Evolutionary conservation across 2,113 vertebrate species (phyloP), one percentile per base, ranked within the genome.

Genomic region (Hippopotamus amphibius): DNA sequence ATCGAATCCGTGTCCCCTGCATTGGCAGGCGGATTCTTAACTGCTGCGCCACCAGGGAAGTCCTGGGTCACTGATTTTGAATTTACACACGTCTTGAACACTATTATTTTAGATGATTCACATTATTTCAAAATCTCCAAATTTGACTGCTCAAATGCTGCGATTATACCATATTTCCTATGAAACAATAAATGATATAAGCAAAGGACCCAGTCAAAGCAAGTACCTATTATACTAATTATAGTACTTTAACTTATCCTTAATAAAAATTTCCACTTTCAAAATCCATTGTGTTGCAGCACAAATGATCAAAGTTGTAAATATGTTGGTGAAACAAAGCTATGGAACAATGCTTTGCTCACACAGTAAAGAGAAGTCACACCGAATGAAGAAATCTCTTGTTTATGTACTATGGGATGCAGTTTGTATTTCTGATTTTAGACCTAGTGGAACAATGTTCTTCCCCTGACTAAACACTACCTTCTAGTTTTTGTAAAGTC

Each of bases 181-280:
- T 86, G 48, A 94, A 96, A 90, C 12, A 90, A 30, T 68, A 95
- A 94, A 33, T 92, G 79, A 88, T 89, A 82, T 55, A 95, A 68
- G 6, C 68, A 93, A 72, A 65, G 24, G 53, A 86, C 21, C 22
- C 5, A 86, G 48, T 96, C 71, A 89, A 63, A 74, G 6, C 2
- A 65, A 19, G 83, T 33, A n/a, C 66, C 21, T 86, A 30, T 68
- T 90, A n/a, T 11, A 66, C 22, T 89, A 93, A 92, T 82, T 96
- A 96, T 8, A 95, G 61, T 83, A 68, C 89, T 91, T 92, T 48
- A 96, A 89, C 55, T 82, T 3, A 76, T 26, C 17, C 12, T 90
- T 83, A 82, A 66, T 74, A 69, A 90, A 97, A 94, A 81, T 50
- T 87, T 69, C 59, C 24, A 81, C 50, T 86, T 86, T 68, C 48